These are phyloP conservation scores for Keiferia lycopersicella DNA, from an alignment of 2,888 invertebrate genomes.

Conservation along the genomic window DNA sequence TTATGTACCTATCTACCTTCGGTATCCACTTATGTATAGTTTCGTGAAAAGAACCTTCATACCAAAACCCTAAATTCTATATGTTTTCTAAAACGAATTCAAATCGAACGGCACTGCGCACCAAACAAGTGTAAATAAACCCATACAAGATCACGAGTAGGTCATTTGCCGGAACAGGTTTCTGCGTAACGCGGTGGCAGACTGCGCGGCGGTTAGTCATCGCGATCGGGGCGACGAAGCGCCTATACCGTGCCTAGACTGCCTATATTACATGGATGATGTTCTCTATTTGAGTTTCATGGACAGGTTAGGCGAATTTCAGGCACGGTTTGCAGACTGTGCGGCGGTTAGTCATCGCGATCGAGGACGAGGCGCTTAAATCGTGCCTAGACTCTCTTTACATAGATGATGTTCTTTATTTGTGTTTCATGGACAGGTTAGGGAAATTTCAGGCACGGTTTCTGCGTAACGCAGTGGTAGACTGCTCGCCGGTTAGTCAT, in stretches of 20 bases:
- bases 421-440: background rate
- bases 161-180: conserved; percentile 49
- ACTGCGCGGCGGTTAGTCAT: conserved; percentile 60
- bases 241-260: background rate
- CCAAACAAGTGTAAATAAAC: conserved; percentile 34
- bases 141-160: conserved; percentile 24
- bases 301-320: too few relatives aligned
- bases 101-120: conserved; percentile 27
- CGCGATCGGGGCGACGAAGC: conserved; percentile 27
- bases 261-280: too few relatives aligned
- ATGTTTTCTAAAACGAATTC: background rate
- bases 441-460: conserved; percentile 48
- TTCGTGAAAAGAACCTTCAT: background rate
- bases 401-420: too few relatives aligned
- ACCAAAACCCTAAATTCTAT: too few relatives aligned
- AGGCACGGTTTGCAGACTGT: too few relatives aligned
- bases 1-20: too few relatives aligned
- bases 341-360: conserved; percentile 55
- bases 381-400: too few relatives aligned
- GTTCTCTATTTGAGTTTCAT: background rate
- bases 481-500: conserved; percentile 39
- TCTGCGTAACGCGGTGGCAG: conserved; percentile 62
- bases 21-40: too few relatives aligned
- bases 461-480: conserved; percentile 61
- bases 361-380: background rate